phyloP scores from a whole-genome alignment of 2,113 vertebrate genomes.

The Gymnarchus niloticus region DNA sequence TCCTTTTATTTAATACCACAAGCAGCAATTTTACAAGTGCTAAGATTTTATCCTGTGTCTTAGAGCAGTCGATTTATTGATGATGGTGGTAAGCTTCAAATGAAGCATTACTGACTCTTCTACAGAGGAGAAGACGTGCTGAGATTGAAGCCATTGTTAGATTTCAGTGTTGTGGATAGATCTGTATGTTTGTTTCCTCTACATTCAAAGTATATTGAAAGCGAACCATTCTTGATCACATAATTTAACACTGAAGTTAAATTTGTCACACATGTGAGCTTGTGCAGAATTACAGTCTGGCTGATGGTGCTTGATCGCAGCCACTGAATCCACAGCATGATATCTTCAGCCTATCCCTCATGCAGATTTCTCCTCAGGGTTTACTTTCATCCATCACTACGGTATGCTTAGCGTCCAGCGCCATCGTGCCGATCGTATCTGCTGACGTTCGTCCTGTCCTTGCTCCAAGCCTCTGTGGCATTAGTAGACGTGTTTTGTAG shows the following conservation, averaged over 20 bases:
- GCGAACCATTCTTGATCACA: background rate
- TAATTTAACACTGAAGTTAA: background rate
- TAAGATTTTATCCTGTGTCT: background rate
- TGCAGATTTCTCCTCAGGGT: background rate
- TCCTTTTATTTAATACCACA: background rate
- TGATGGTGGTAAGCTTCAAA: background rate
- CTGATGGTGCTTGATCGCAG: background rate
- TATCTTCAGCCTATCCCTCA: background rate
- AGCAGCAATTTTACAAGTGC: background rate
- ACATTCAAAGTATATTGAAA: background rate
- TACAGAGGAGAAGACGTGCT: background rate
- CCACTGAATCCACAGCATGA: background rate
- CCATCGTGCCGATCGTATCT: background rate
- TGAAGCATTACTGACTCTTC: background rate
- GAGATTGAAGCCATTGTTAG: background rate
- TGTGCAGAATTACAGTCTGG: background rate
- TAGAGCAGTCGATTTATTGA: background rate
- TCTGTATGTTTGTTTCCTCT: background rate
- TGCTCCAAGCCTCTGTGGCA: background rate
- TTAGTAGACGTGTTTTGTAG: background rate
- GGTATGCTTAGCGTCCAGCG: background rate
- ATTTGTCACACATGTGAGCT: background rate
- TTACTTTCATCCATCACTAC: background rate
- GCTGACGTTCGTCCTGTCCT: background rate
- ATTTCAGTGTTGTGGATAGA: background rate